A percentile compares a stretch with the other conserved stretches of the same genome.
Conservation (phyloP, 92 coral and sea anemone genomes). For the Parazoanthus darwini region DNA sequence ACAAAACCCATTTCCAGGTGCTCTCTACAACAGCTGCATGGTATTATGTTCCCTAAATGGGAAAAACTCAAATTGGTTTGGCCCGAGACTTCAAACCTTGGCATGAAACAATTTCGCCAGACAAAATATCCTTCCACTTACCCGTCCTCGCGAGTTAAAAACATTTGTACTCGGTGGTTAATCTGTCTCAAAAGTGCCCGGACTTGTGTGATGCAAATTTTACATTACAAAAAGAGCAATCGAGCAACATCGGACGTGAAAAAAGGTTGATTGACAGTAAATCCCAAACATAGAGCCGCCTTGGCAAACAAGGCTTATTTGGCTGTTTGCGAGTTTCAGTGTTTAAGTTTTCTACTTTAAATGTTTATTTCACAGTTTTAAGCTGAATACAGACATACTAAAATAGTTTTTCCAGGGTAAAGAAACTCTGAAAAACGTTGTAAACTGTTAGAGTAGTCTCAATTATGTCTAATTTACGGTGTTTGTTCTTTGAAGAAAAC, state of each 20-base stretch:
- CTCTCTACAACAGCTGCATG: slow-evolving; percentile 88
- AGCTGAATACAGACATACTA: slow-evolving; percentile 54
- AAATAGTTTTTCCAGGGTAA: slow-evolving; percentile 58
- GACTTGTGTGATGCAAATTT: slow-evolving; percentile 32
- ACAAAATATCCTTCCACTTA: background rate
- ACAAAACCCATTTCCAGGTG: slow-evolving; percentile 94
- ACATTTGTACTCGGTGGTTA: slow-evolving; percentile 29
- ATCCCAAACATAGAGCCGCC: slow-evolving; percentile 69
- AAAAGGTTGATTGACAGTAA: slow-evolving; percentile 71
- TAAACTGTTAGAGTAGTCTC: slow-evolving; percentile 62
- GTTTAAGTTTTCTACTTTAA: slow-evolving; percentile 81
- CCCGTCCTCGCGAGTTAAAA: background rate
- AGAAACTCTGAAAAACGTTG: slow-evolving; percentile 64
- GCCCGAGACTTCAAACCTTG: slow-evolving; percentile 18
- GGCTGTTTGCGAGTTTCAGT: slow-evolving; percentile 82
- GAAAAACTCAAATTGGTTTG: slow-evolving; percentile 63
- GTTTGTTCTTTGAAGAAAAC: slow-evolving; percentile 71
- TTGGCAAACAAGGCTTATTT: slow-evolving; percentile 83
- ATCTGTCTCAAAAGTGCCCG: slow-evolving; percentile 21
- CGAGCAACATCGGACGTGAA: slow-evolving; percentile 51
- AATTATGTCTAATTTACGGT: slow-evolving; percentile 70
- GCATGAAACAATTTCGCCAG: background rate
- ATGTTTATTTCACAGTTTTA: slow-evolving; percentile 77
- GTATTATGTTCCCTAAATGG: slow-evolving; percentile 72
- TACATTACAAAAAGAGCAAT: slow-evolving; percentile 80